Percentiles rank a stretch among this genome's conserved stretches.
These are phyloP conservation scores for Benthosema pterotum DNA, from an alignment of 2,797 vertebrate genomes.

Conservation along the genomic window DNA sequence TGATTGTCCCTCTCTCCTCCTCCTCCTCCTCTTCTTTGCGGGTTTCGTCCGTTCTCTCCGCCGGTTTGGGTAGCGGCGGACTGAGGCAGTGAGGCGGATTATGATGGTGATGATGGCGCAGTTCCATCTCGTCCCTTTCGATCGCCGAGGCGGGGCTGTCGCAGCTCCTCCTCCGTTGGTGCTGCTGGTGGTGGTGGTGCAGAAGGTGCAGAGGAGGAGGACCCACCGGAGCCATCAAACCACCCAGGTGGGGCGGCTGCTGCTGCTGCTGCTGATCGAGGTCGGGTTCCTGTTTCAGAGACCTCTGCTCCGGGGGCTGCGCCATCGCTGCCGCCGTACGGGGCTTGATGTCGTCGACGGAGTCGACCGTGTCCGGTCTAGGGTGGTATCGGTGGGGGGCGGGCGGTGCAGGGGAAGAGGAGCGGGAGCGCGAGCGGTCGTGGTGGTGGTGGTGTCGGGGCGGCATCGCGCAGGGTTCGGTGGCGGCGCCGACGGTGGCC, in stretches of 20 bases:
- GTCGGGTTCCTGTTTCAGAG: slow-evolving; percentile 83
- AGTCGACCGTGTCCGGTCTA: too few relatives aligned
- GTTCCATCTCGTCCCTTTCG: slow-evolving; percentile 27
- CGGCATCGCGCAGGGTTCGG: slow-evolving; percentile 76
- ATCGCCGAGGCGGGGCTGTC: slow-evolving; percentile 40
- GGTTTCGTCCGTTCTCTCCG: slow-evolving; percentile 34
- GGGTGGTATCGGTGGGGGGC: too few relatives aligned
- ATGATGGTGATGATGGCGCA: too few relatives aligned
- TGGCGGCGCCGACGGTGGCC: slow-evolving; percentile 78
- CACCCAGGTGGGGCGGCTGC: too few relatives aligned
- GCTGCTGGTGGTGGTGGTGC: too few relatives aligned
- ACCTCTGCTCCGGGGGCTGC: slow-evolving; percentile 65
- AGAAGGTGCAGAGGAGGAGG: too few relatives aligned
- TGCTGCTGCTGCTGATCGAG: slow-evolving; percentile 80
- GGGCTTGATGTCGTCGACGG: slow-evolving; percentile 87
- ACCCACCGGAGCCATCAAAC: too few relatives aligned
- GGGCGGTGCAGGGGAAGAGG: too few relatives aligned
- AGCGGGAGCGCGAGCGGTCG: slow-evolving; percentile 76
- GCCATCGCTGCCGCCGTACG: slow-evolving; percentile 82
- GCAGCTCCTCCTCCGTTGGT: too few relatives aligned
- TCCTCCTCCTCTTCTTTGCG: slow-evolving; percentile 65
- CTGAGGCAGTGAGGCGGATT: slow-evolving; percentile 32
- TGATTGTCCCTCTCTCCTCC: slow-evolving; percentile 67
- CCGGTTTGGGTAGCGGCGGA: slow-evolving; percentile 35
- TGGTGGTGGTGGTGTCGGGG: slow-evolving; percentile 77